Base-by-base conservation (phyloP, 2,888 invertebrate genomes). In the Elaeidobius kamerunicus region DNA sequence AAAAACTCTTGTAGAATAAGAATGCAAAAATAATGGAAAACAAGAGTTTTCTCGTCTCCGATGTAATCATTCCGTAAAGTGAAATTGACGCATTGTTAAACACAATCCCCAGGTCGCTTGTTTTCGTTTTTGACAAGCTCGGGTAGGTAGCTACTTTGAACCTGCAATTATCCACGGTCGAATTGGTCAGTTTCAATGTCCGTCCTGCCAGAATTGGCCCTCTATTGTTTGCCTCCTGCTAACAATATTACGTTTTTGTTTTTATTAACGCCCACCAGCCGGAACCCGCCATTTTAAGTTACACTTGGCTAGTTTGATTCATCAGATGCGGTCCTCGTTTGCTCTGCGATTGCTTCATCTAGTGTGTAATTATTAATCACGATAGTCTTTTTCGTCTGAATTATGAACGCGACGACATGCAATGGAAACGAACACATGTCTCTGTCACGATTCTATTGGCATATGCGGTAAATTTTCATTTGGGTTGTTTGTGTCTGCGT, bases 211-310 rank as follows among this genome's bases (percentile, higher is more conserved):
- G 34, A 42, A 49, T 35, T 35, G 23, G 41, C 19, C 32, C 39
- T 23, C 28, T 20, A 23, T 28, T 40, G 47, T 47, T 32, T 18
- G 40, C 27, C 23, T 30, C 35, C 32, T 23, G 23, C 23, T 20
- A 41, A 32, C 49, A 35, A 41, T 42, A 42, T 28, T n/a, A n/a
- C n/a, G 40, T 30, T 39, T 47, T 46, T 52, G 52, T 52, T 40
- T 52, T 46, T 41, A 47, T 47, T 39, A 39, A 51, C 51, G 44
- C 51, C 51, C 39, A 48, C 39, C 40, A n/a, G 18, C 48, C 62
- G 63, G 63, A 63, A 62, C 60, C 62, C 52, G 60, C 63, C 63
- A 63, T 64, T 62, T 60, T 62, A 49, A 60, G 62, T 62, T 62
- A 64, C 63, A 63, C 63, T 60, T 61, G 60, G 60, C 58, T 62